Percentiles rank a stretch among this genome's conserved stretches.
phyloP scores from a whole-genome alignment of 2,888 invertebrate species.

The Brachylomia viminalis region DNA sequence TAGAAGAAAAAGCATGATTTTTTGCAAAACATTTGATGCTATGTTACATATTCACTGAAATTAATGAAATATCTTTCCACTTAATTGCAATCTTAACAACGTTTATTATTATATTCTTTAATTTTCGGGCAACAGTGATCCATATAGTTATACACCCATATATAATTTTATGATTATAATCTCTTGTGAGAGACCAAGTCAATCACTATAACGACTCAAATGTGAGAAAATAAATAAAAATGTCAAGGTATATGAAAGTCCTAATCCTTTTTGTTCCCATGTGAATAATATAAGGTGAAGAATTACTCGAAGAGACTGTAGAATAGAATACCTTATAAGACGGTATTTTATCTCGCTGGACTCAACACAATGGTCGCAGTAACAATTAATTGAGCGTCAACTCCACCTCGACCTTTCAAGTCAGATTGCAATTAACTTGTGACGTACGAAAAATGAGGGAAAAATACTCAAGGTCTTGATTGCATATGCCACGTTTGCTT shows the following conservation, averaged over 20 bases:
- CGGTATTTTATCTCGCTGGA: slow-evolving; percentile 52
- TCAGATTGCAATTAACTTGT: slow-evolving; percentile 59
- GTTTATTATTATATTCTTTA: no score
- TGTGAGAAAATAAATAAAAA: slow-evolving; percentile 25
- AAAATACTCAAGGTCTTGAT: slow-evolving; percentile 37
- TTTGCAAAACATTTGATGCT: no score
- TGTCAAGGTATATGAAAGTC: neutral
- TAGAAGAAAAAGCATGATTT: neutral
- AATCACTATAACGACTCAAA: neutral
- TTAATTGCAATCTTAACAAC: neutral
- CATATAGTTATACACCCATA: neutral
- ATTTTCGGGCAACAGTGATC: no score
- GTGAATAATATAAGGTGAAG: slow-evolving; percentile 4
- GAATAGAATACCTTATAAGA: neutral
- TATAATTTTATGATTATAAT: slow-evolving; percentile 1
- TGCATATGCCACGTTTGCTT: slow-evolving; percentile 22
- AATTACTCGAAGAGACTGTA: neutral
- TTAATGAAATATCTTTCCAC: neutral
- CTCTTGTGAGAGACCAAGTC: neutral
- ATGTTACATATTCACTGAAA: neutral
- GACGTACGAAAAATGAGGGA: slow-evolving; percentile 37
- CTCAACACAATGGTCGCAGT: slow-evolving; percentile 60
- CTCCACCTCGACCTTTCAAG: slow-evolving; percentile 62
- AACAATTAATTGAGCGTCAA: slow-evolving; percentile 65
- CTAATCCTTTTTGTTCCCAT: slow-evolving; percentile 18